Base-by-base conservation (phyloP, 2,113 vertebrate species). In the Dicentrarchus labrax region DNA sequence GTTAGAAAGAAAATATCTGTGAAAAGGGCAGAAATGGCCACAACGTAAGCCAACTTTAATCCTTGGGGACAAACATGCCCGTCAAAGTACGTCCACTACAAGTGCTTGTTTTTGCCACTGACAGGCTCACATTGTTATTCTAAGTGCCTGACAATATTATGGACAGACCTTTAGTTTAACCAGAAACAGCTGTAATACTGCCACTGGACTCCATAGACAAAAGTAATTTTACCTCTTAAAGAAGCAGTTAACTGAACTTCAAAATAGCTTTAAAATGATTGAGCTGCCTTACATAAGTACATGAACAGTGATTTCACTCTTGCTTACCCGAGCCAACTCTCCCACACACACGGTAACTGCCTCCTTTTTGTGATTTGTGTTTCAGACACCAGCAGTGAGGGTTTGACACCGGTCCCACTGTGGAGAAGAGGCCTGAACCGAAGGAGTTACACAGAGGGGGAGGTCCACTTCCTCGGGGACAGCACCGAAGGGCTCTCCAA, bases 381-480 rank as follows among this genome's bases (percentile, higher is more conserved):
- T 90, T 61, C 93, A 97, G 96, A 94, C 79, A 50, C 50, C 36
- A 90, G 88, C 51, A 15, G 0, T 0, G 93, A 94, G 41, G 86
- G 83, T 48, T 88, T 81, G 59, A 57, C 64, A 4, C 56, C 1
- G 0, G 60, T 84, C 53, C 74, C 86, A 0, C 85, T 91, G 24
- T 91, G 95, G 89, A 93, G 93, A 87, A 96, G 94, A 82, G 82
- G 86, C 0, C 86, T 93, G 41, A 96, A 94, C 84, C 94, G 90
- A 81, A 91, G 92, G 86, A 97, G 94, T 78, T 95, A 91, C 87
- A 91, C 94, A 5, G 96, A 96, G 84, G 96, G 95, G 54, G 95
- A 94, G 51, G 84, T 66, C 72, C 87, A 67, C 78, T 94, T 94
- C 91, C 87, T 90, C 39, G 71, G 88, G 67, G 91, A 89, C 69